phyloP scores from a whole-genome alignment of 2,888 invertebrate genomes.

The Prionchulus punctatus region DNA sequence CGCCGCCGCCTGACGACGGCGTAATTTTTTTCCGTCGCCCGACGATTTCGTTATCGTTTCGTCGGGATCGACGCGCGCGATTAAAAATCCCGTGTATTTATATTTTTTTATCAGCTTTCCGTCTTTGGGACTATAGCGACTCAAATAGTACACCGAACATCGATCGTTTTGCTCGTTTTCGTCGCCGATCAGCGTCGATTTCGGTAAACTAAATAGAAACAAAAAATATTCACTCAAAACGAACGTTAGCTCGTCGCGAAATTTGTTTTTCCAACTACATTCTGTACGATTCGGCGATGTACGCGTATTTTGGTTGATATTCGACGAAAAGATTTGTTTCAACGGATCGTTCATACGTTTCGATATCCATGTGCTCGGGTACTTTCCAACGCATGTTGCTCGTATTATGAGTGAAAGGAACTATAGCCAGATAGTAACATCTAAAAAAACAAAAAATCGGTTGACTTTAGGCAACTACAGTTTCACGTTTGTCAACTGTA shows the following conservation, averaged over 20 bases:
- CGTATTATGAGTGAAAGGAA: constrained; percentile 24
- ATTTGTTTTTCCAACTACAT: not conserved
- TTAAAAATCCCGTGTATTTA: constrained; percentile 29
- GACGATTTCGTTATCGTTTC: constrained; percentile 2
- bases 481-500: not conserved
- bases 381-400: constrained; percentile 20
- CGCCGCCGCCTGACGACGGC: constrained; percentile 12
- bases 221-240: not conserved
- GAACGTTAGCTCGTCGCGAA: not conserved
- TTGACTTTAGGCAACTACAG: not conserved
- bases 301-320: constrained; percentile 16
- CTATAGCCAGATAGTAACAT: constrained; percentile 28
- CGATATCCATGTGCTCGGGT: constrained; percentile 23
- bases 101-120: constrained; percentile 19
- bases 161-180: constrained; percentile 16
- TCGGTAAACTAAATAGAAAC: constrained; percentile 16
- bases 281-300: constrained; percentile 22
- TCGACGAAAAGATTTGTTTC: not conserved
- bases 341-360: constrained; percentile 14
- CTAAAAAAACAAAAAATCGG: constrained; percentile 14
- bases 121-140: constrained; percentile 22
- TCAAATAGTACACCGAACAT: constrained; percentile 19
- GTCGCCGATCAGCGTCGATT: constrained; percentile 25
- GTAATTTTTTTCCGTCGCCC: not conserved
- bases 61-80: constrained; percentile 27